Conservation (phyloP, 2,797 vertebrate genomes). For the Galagoides demidoff region DNA sequence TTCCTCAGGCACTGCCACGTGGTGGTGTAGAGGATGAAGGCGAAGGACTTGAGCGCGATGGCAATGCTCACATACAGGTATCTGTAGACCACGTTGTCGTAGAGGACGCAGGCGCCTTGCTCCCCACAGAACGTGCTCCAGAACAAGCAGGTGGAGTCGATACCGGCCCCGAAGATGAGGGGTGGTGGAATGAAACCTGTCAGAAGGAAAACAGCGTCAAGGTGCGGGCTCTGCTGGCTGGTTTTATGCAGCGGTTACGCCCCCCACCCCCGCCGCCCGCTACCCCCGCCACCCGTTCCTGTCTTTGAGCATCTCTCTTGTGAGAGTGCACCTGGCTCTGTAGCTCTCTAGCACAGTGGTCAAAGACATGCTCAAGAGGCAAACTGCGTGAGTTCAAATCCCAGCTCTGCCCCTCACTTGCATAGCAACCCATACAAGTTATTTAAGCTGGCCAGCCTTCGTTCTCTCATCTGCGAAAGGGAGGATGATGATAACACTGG, state of each 20-base stretch:
- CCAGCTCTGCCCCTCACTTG: neutral
- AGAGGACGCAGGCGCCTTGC: conserved; percentile 95
- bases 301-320: too few relatives aligned
- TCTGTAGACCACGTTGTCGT: conserved; percentile 95
- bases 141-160: conserved; percentile 98
- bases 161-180: conserved; percentile 97
- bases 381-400: fast-evolving
- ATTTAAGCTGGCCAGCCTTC: neutral
- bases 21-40: conserved; percentile 96
- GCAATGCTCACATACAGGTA: conserved; percentile 97
- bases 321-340: too few relatives aligned
- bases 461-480: neutral
- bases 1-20: conserved; percentile 97
- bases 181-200: conserved; percentile 99
- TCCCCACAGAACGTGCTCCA: conserved; percentile 97
- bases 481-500: too few relatives aligned
- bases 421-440: neutral
- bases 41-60: conserved; percentile 95
- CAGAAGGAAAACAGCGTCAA: conserved; percentile 56
- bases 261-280: too few relatives aligned
- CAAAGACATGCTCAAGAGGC: fast-evolving
- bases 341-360: fast-evolving
- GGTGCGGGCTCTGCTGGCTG: fast-evolving
- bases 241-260: too few relatives aligned
- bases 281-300: too few relatives aligned